phyloP scores from a whole-genome alignment of 2,888 invertebrate genomes.

The Malthinus seriepunctatus region DNA sequence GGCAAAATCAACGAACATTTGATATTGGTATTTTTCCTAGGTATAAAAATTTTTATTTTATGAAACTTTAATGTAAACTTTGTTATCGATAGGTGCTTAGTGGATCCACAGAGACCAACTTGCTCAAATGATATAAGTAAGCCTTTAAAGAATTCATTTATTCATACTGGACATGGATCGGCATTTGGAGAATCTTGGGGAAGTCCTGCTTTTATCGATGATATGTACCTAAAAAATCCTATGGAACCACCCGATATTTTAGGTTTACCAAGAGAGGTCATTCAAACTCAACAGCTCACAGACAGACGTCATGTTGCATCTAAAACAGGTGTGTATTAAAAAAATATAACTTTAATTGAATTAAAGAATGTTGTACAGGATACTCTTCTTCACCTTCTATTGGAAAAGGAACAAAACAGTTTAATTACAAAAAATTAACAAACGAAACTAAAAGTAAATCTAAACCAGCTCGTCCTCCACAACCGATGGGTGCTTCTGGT shows the following conservation, averaged over 20 bases:
- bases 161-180: slow-evolving; percentile 78
- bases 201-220: slow-evolving; percentile 76
- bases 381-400: slow-evolving; percentile 25
- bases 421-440: slow-evolving; percentile 80
- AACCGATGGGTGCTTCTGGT: slow-evolving; percentile 44
- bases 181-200: slow-evolving; percentile 84
- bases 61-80: slow-evolving; percentile 4
- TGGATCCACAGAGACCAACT: slow-evolving; percentile 72
- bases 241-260: slow-evolving; percentile 71
- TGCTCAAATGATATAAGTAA: slow-evolving; percentile 75
- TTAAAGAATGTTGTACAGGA: neutral
- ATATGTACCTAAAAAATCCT: slow-evolving; percentile 75
- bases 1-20: slow-evolving; percentile 89
- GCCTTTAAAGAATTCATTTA: slow-evolving; percentile 79
- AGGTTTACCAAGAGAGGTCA: slow-evolving; percentile 52
- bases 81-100: slow-evolving; percentile 56
- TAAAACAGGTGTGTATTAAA: slow-evolving; percentile 24
- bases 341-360: neutral
- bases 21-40: slow-evolving; percentile 90
- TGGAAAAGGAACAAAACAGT: slow-evolving; percentile 63
- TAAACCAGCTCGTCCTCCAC: slow-evolving; percentile 55
- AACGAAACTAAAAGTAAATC: slow-evolving; percentile 62
- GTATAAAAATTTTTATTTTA: slow-evolving; percentile 40
- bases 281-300: slow-evolving; percentile 49
- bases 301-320: slow-evolving; percentile 51